Percentiles rank a stretch among this genome's conserved stretches.
phyloP scores from a whole-genome alignment of 2,888 invertebrate species.

The Timandra comae region DNA sequence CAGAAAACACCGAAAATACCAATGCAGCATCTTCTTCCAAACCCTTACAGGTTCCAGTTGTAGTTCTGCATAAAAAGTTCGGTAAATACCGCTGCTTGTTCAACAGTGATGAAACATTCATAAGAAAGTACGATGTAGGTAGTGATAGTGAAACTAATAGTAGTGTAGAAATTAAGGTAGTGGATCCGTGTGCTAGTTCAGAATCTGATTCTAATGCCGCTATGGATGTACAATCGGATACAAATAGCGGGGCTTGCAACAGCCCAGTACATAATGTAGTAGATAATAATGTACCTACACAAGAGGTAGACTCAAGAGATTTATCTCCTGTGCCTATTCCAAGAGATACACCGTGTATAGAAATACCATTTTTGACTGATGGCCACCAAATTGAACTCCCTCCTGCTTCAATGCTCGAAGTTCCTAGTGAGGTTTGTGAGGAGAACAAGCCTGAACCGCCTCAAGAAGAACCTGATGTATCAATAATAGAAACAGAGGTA shows the following conservation, averaged over 20 bases:
- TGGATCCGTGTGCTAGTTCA: constrained; percentile 63
- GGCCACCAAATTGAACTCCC: constrained; percentile 16
- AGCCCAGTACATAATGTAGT: constrained; percentile 41
- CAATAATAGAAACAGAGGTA: constrained; percentile 12
- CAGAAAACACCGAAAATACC: constrained; percentile 23
- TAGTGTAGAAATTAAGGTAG: constrained; percentile 60
- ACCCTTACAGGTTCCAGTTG: constrained; percentile 41
- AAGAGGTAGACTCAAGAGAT: constrained; percentile 38
- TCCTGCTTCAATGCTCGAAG: constrained; percentile 5
- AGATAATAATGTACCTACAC: constrained; percentile 11
- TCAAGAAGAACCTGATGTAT: constrained; percentile 13
- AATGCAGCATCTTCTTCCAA: constrained; percentile 31
- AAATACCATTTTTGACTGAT: constrained; percentile 22
- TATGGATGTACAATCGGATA: constrained; percentile 52
- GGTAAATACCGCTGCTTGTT: constrained; percentile 74
- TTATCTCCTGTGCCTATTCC: constrained; percentile 35
- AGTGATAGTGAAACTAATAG: constrained; percentile 73
- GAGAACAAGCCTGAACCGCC: constrained; percentile 12
- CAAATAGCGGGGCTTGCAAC: constrained; percentile 41
- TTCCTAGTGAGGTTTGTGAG: constrained; percentile 14
- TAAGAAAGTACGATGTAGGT: constrained; percentile 58
- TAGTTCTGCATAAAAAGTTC: constrained; percentile 73
- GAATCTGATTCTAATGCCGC: constrained; percentile 71
- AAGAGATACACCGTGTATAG: constrained; percentile 7
- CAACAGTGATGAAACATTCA: constrained; percentile 52